A percentile compares a stretch with the other conserved stretches of the same genome.
These are phyloP conservation scores for Parambassis ranga DNA, from an alignment of 2,797 vertebrate genomes.

Conservation along the genomic window DNA sequence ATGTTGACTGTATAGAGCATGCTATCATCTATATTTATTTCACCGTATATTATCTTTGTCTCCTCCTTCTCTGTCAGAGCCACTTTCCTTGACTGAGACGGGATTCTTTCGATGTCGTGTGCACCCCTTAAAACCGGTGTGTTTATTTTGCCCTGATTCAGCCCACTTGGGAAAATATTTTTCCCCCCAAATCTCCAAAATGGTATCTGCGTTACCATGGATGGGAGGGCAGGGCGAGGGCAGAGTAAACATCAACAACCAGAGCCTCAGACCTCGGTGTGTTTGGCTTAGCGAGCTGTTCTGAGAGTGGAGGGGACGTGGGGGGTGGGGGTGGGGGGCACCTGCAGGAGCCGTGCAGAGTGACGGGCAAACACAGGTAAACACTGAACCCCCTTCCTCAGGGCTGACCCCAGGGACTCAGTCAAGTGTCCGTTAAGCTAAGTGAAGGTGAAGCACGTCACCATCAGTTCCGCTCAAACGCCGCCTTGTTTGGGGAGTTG, in stretches of 20 bases:
- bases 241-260: conserved; percentile 76
- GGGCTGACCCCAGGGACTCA: conserved; percentile 58
- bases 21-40: background rate
- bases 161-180: conserved; percentile 79
- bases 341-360: conserved; percentile 54
- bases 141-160: conserved; percentile 72
- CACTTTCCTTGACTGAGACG: conserved; percentile 49
- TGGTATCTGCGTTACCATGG: conserved; percentile 66
- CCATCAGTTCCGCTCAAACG: conserved; percentile 67
- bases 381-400: conserved; percentile 63
- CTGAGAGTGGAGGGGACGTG: conserved; percentile 34
- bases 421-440: conserved; percentile 74
- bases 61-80: conserved; percentile 6
- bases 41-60: background rate
- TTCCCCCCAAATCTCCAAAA: conserved; percentile 60
- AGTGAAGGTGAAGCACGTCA: conserved; percentile 77
- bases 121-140: conserved; percentile 50
- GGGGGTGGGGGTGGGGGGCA: conserved; percentile 3
- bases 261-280: conserved; percentile 33
- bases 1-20: too few species aligned
- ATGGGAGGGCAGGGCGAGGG: conserved; percentile 35
- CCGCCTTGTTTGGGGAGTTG: conserved; percentile 48
- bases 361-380: conserved; percentile 74
- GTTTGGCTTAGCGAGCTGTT: conserved; percentile 56
- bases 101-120: conserved; percentile 56